Evolutionary conservation across 2,113 vertebrate genomes (phyloP).

Genomic region (Micronycteris hirsuta): DNA sequence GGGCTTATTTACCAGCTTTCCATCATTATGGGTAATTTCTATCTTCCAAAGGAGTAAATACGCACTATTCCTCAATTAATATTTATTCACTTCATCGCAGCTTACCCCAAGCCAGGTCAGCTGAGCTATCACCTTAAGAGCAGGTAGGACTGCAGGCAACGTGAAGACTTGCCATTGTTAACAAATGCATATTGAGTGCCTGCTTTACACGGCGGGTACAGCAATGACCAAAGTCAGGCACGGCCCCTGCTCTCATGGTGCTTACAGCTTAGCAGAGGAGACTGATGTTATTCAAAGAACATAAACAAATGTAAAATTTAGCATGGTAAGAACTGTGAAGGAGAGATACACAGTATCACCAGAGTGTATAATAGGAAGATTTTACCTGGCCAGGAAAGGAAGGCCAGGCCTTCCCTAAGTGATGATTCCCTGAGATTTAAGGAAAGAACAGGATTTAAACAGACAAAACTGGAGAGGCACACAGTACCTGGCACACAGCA

Average conservation of each 20-base stretch:
- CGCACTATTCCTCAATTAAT: background rate
- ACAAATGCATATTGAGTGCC: background rate
- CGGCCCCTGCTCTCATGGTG: background rate
- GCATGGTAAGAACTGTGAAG: background rate
- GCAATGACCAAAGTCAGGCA: background rate
- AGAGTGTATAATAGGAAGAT: background rate
- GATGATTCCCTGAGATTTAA: background rate
- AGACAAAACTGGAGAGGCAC: background rate
- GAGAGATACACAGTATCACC: background rate
- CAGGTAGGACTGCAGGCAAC: background rate
- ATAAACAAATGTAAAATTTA: background rate
- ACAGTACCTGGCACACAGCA: background rate
- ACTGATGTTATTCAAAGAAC: background rate
- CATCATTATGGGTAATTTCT: background rate
- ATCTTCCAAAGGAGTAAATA: background rate
- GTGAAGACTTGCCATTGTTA: background rate
- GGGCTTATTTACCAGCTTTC: background rate
- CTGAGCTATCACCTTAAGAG: background rate
- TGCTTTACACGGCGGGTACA: background rate
- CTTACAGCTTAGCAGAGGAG: background rate
- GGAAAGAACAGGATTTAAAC: background rate
- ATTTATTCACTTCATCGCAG: background rate
- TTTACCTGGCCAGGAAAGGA: background rate
- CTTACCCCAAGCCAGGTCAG: background rate
- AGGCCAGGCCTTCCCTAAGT: background rate